Evolutionary conservation across 2,888 invertebrate species (phyloP).

Genomic region (Scaptomyza parva): DNA sequence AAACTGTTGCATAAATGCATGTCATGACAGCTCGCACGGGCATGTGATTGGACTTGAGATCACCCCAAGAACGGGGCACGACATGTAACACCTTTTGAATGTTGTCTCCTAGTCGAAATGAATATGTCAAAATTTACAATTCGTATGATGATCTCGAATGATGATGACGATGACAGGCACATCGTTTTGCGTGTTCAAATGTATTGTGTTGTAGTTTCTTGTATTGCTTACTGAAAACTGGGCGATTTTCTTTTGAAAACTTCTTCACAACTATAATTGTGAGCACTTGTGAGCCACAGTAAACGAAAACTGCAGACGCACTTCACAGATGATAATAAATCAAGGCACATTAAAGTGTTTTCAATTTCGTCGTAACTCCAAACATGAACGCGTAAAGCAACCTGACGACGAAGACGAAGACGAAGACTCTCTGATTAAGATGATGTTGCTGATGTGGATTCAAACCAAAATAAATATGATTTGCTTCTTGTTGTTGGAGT

Average conservation of each 20-base stretch:
- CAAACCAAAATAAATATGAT: slow-evolving; percentile 47
- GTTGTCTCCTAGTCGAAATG: slow-evolving; percentile 68
- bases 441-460: slow-evolving; percentile 62
- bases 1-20: slow-evolving; percentile 77
- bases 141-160: slow-evolving; percentile 55
- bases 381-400: slow-evolving; percentile 33
- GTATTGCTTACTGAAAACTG: slow-evolving; percentile 29
- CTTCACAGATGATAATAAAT: slow-evolving; percentile 68
- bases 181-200: slow-evolving; percentile 45
- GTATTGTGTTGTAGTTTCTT: not conserved
- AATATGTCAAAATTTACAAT: slow-evolving; percentile 79
- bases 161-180: slow-evolving; percentile 51
- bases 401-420: no score
- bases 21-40: slow-evolving; percentile 67
- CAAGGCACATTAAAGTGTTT: slow-evolving; percentile 76
- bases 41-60: not conserved
- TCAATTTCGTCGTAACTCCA: slow-evolving; percentile 70
- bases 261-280: slow-evolving; percentile 62
- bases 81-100: slow-evolving; percentile 76
- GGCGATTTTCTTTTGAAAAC: slow-evolving; percentile 65
- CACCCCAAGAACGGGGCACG: slow-evolving; percentile 28
- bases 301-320: slow-evolving; percentile 51
- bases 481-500: slow-evolving; percentile 16
- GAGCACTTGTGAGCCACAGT: slow-evolving; percentile 61
- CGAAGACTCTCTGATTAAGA: slow-evolving; percentile 57